Evolutionary conservation across 2,888 invertebrate species (phyloP), one percentile per base, ranked within the genome.

Genomic region (Eulithis prunata): DNA sequence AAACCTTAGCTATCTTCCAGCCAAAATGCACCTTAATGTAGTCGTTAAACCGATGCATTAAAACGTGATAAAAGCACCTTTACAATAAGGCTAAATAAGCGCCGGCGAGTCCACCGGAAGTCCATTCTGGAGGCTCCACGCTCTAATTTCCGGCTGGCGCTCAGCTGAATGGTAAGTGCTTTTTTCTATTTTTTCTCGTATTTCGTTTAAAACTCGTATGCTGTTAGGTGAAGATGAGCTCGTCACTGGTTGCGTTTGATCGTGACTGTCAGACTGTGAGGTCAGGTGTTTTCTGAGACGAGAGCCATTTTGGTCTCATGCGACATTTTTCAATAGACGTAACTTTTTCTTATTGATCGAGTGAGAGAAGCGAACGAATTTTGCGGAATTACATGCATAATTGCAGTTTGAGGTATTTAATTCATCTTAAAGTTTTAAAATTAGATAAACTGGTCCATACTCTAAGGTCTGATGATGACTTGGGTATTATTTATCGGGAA

Each of bases 121-220:
- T 84, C 84, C 82, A 85, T 85, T 82, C 78, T 78, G 76, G 77
- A 72, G 76, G 77, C 77, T 81, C 76, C 77, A 81, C 82, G 80
- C 82, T 80, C 85, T 84, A 83, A 86, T 85, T 86, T 86, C 85
- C 85, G 82, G 80, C 75, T 74, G 68, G 73, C 74, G 73, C 75
- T 73, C 74, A 71, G 71, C 69, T 77, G 75, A 76, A 76, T 79
- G 75, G 75, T 76, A 78, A 80, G 77, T 75, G 74, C 70, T 70
- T 73, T 76, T 73, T 64, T 64, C 62, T 62, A 64, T 71, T 68
- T 41, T 71, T 71, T 69, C 66, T 71, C 64, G 65, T 57, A 65
- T 67, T 73, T 73, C 69, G 54, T 69, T 65, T 59, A 51, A 55
- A 41, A 45, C 51, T 41, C n/a, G 43, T 52, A 58, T 62, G 61